Conservation (phyloP, 2,797 vertebrate species). For the Xyrichtys novacula region DNA sequence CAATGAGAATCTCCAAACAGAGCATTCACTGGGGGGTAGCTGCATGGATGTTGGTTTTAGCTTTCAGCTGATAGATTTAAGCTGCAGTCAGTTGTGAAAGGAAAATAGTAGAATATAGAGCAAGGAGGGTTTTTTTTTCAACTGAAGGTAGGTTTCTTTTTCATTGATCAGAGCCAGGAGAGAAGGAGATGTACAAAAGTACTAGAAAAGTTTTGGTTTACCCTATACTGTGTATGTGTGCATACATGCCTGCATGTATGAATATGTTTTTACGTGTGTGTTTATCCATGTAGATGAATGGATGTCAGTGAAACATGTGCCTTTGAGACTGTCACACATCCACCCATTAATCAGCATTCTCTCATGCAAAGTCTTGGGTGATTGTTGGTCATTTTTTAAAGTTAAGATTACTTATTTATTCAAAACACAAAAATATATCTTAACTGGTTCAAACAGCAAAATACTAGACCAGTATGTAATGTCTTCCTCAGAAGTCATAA, state of each 20-base stretch:
- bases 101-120: neutral
- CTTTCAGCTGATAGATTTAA: neutral
- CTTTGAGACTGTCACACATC: neutral
- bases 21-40: neutral
- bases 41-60: neutral
- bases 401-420: constrained; percentile 1
- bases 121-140: neutral
- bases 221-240: neutral
- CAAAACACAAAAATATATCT: neutral
- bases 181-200: neutral
- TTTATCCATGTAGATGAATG: too few relatives aligned
- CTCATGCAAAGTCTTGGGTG: neutral
- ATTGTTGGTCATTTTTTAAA: constrained; percentile 10
- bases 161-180: too few relatives aligned
- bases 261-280: too few relatives aligned
- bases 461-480: constrained; percentile 30
- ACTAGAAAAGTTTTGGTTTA: neutral
- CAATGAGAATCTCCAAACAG: neutral
- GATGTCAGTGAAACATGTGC: too few relatives aligned
- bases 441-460: constrained; percentile 8
- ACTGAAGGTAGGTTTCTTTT: neutral
- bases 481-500: constrained; percentile 36
- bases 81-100: neutral
- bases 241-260: neutral
- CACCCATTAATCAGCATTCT: neutral